Evolutionary conservation across 1,140 invertebrate genomes (phyloP).

Genomic region (Heterodera carotae): DNA sequence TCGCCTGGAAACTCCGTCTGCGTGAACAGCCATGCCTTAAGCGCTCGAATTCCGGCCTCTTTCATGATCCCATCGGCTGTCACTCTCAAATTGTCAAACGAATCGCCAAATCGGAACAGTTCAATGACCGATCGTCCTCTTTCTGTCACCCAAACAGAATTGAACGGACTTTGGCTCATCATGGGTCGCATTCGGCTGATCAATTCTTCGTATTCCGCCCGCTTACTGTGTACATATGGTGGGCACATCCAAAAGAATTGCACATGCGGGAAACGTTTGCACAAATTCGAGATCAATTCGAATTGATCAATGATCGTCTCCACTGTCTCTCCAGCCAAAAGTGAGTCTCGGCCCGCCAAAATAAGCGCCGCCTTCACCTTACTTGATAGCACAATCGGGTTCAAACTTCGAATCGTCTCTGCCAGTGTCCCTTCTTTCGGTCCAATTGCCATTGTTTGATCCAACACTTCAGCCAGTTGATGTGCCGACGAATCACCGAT

Average conservation of each 20-base stretch:
- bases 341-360: neutral
- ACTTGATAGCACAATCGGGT: conserved; percentile 8
- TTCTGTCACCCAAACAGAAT: neutral
- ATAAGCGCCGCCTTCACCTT: conserved; percentile 9
- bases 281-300: neutral
- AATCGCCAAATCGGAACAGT: conserved; percentile 11
- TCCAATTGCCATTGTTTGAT: neutral
- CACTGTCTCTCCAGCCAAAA: neutral
- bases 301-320: neutral
- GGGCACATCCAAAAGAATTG: neutral
- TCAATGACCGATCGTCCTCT: conserved; percentile 7
- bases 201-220: conserved; percentile 13
- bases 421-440: conserved; percentile 4
- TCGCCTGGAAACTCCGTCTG: neutral
- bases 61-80: conserved; percentile 5
- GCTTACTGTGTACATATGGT: conserved; percentile 1
- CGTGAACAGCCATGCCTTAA: conserved; percentile 13
- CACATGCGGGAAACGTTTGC: neutral
- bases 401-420: neutral
- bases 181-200: neutral
- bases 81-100: neutral
- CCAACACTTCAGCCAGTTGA: neutral
- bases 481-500: conserved; percentile 9
- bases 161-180: neutral
- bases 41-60: neutral